Evolutionary conservation across 2,888 invertebrate genomes (phyloP).

Genomic region (Prosapia bicincta): DNA sequence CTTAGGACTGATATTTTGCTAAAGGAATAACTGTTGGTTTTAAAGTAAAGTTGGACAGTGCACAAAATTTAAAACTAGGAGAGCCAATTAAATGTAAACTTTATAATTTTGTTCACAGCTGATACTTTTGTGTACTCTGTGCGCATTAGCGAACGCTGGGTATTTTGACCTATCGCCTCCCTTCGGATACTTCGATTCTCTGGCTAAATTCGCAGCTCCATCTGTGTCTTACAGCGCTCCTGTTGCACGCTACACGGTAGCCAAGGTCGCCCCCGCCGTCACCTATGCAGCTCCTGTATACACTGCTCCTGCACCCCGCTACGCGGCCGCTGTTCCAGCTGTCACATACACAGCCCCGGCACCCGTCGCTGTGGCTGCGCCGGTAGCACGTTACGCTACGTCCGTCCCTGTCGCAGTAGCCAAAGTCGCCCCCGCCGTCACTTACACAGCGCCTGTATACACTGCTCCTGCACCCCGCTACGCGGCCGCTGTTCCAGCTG

Average conservation of each 20-base stretch:
- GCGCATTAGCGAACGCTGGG: neutral
- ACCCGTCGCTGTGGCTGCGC: slow-evolving; percentile 1
- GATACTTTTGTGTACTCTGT: neutral
- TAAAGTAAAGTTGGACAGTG: no score
- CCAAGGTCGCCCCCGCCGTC: no score
- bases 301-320: slow-evolving; percentile 9
- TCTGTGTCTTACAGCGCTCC: neutral
- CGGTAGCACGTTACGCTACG: slow-evolving; percentile 2
- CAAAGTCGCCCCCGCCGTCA: neutral
- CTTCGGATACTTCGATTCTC: neutral
- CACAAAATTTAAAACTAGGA: no score
- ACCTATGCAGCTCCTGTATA: neutral
- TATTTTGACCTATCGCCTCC: neutral
- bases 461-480: slow-evolving; percentile 11
- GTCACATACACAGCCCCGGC: slow-evolving; percentile 5
- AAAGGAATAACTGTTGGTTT: no score
- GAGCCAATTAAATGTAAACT: no score
- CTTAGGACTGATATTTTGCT: no score
- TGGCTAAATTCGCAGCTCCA: neutral
- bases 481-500: slow-evolving; percentile 28
- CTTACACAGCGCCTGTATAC: slow-evolving; percentile 29
- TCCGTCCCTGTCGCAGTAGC: slow-evolving; percentile 5
- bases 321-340: slow-evolving; percentile 12
- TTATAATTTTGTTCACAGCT: neutral
- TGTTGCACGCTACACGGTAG: no score